A percentile compares a stretch with the other conserved stretches of the same genome.
These are phyloP conservation scores for Phymatocera aterrima DNA, from an alignment of 2,888 invertebrate species.

Conservation along the genomic window DNA sequence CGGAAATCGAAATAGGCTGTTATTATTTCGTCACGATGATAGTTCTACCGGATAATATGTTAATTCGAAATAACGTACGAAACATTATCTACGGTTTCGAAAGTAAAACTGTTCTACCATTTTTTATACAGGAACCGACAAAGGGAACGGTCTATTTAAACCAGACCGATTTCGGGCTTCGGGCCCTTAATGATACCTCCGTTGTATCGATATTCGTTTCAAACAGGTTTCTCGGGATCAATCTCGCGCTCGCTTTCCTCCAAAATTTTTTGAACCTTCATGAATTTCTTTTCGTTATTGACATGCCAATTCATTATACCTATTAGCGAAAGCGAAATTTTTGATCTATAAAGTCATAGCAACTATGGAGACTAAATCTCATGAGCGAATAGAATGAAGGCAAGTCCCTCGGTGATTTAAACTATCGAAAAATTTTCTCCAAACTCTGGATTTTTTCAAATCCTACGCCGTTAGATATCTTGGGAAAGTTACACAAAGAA, in stretches of 20 bases:
- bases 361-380: background rate
- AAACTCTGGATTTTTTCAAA: background rate
- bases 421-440: background rate
- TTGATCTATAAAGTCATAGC: background rate
- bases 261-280: background rate
- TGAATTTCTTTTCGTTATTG: background rate
- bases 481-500: slow-evolving; percentile 4
- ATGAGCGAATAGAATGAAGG: background rate
- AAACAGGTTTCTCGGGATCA: slow-evolving; percentile 38
- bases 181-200: slow-evolving; percentile 37
- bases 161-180: slow-evolving; percentile 29
- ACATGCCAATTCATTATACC: background rate
- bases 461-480: background rate
- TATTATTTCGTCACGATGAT: slow-evolving; percentile 13
- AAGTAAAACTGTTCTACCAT: slow-evolving; percentile 9
- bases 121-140: slow-evolving; percentile 27
- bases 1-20: background rate
- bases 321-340: slow-evolving; percentile 2
- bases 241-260: slow-evolving; percentile 37
- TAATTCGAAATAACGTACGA: background rate
- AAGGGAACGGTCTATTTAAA: slow-evolving; percentile 34
- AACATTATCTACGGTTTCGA: slow-evolving; percentile 27
- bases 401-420: background rate
- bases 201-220: slow-evolving; percentile 30
- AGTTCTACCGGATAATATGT: background rate